Percentiles rank a stretch among this genome's conserved stretches.
Conservation (phyloP, 2,888 invertebrate genomes). For the Orthosia gracilis region DNA sequence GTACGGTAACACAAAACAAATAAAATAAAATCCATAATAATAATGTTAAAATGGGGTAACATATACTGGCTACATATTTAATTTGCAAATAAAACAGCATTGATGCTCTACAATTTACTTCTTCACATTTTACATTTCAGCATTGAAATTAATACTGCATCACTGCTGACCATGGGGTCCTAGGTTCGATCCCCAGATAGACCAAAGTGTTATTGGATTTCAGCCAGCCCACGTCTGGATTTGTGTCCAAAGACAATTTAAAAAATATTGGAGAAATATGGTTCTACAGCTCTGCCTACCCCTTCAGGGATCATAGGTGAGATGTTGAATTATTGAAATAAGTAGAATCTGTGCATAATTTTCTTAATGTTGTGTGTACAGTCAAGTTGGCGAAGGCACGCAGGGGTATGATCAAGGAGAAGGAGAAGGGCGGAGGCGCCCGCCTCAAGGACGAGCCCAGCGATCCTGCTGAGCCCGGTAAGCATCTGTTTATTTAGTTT, state of each 20-base stretch:
- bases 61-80: neutral
- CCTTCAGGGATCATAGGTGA: neutral
- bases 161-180: neutral
- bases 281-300: neutral
- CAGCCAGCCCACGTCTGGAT: too few relatives aligned
- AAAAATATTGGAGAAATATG: neutral
- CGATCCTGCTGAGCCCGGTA: slow-evolving; percentile 89
- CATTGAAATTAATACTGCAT: neutral
- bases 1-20: neutral
- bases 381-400: slow-evolving; percentile 92
- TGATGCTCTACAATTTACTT: slow-evolving; percentile 5
- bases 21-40: neutral
- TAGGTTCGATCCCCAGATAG: too few relatives aligned
- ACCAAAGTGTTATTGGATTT: neutral
- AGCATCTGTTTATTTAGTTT: slow-evolving; percentile 42
- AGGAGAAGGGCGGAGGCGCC: slow-evolving; percentile 91
- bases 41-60: neutral
- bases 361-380: slow-evolving; percentile 70
- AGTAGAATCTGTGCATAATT: slow-evolving; percentile 22
- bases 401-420: slow-evolving; percentile 91
- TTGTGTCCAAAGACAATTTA: too few relatives aligned
- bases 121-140: slow-evolving; percentile 4
- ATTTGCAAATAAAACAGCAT: neutral
- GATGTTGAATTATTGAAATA: neutral
- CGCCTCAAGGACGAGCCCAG: slow-evolving; percentile 90